Evolutionary conservation across 2,113 vertebrate species (phyloP).

Genomic region (Egretta garzetta): DNA sequence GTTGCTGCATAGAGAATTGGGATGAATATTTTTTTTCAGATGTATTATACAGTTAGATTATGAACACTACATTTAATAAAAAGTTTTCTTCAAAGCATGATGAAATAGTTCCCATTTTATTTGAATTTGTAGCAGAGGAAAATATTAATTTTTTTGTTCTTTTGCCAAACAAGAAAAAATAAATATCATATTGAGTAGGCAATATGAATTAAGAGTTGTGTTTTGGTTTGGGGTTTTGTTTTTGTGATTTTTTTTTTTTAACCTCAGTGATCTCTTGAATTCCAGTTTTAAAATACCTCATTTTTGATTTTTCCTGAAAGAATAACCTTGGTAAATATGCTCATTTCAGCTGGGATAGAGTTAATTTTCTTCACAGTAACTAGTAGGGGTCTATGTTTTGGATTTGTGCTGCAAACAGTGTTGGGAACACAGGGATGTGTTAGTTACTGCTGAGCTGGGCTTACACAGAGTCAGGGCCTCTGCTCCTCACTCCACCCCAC

Average conservation of each 20-base stretch:
- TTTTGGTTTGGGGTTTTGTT: background rate
- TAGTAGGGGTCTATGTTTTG: too few species aligned
- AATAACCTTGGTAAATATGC: background rate
- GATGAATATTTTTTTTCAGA: background rate
- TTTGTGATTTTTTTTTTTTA: background rate
- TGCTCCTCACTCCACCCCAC: too few species aligned
- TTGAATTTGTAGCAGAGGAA: background rate
- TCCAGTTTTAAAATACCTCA: background rate
- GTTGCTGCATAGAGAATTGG: background rate
- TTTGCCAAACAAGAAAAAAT: background rate
- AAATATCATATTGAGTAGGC: background rate
- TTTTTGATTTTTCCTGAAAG: background rate
- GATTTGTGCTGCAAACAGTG: too few species aligned
- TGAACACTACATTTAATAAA: background rate
- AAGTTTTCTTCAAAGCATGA: background rate
- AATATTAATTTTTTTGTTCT: background rate
- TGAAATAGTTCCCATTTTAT: background rate
- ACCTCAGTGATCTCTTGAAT: background rate
- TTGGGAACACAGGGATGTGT: too few species aligned
- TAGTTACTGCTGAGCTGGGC: too few species aligned
- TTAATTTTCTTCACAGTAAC: too few species aligned
- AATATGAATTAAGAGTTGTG: background rate
- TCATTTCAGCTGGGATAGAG: too few species aligned
- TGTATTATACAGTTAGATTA: background rate
- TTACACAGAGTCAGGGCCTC: too few species aligned